Evolutionary conservation across 2,888 invertebrate species (phyloP), one percentile per base, ranked within the genome.

Genomic region (Eurytoma californica): DNA sequence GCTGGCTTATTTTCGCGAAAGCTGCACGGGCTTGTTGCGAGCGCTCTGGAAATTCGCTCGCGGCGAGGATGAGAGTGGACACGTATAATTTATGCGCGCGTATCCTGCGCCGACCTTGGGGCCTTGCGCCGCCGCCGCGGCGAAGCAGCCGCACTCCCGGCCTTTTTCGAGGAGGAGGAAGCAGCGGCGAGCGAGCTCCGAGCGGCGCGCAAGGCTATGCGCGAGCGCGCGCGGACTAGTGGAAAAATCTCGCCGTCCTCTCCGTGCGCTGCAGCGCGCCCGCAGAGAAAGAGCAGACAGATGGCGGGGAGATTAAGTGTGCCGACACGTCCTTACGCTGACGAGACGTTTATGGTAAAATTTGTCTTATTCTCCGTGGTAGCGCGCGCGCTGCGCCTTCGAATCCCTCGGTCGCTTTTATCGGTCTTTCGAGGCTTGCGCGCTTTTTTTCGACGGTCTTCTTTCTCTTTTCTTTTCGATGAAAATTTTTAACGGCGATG

Each of bases 61-160:
- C 53, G 53, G 53, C 53, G 39, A 61, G 68, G 75, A 75, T 69
- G 73, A 73, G 57, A 58, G 66, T n/a, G 57, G 57, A 49, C 55
- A 55, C 63, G 53, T 63, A 55, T 74, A 74, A 79, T 79, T 74
- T 79, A 79, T 74, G 79, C 69, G 74, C 69, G 73, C 20, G 69
- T 69, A 79, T 79, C 65, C 69, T 74, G 74, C 51, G 65, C 18
- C 58, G 73, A 66, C 74, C 79, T 79, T 79, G 70, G 39, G 55
- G 53, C 58, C 58, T 13, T 39, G 47, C n/a, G 12, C 12, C n/a
- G 24, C 66, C 14, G 49, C 65, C 14, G 24, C 51, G 51, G 7
- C 16, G n/a, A n/a, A n/a, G 13, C 65, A 20, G 39, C 65, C 65
- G 47, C 49, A 47, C 39, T 65, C 49, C 20, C 18, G 2, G 16